Evolutionary conservation across 1,140 invertebrate species (phyloP).

Genomic region (Sarcophaga peregrina): DNA sequence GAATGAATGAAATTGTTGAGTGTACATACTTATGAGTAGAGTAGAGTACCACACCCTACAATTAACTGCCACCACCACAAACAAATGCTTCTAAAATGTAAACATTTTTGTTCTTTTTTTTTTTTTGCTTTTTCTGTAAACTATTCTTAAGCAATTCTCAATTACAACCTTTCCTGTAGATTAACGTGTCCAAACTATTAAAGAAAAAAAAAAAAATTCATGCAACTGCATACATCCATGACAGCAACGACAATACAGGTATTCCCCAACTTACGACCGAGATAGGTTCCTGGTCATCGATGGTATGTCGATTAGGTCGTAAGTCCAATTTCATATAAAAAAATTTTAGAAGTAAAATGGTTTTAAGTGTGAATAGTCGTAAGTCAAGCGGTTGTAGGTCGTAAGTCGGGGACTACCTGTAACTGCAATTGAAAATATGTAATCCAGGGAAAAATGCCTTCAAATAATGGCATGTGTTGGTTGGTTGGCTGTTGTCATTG

Average conservation of each 20-base stretch:
- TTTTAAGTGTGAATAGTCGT: too few species aligned
- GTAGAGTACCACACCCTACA: not conserved
- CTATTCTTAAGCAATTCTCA: not conserved
- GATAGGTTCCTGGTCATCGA: not conserved
- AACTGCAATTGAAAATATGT: too few species aligned
- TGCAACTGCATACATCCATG: too few species aligned
- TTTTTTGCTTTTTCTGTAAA: not conserved
- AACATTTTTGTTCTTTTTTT: not conserved
- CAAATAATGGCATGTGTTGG: too few species aligned
- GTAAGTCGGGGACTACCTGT: too few species aligned
- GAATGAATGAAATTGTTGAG: not conserved
- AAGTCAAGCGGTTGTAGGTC: too few species aligned
- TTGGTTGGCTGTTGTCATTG: not conserved
- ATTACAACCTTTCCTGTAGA: not conserved
- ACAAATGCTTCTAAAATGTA: constrained; percentile 6
- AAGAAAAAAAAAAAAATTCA: not conserved
- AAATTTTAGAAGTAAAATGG: too few species aligned
- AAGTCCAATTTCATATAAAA: too few species aligned
- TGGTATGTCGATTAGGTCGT: too few species aligned
- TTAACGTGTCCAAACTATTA: not conserved
- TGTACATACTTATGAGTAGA: not conserved
- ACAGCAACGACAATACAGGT: too few species aligned
- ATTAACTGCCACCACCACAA: not conserved
- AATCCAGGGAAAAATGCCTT: too few species aligned
- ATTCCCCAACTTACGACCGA: too few species aligned